These are phyloP conservation scores for Microtus ochrogaster DNA, from an alignment of 2,113 vertebrate genomes.

Conservation along the genomic window DNA sequence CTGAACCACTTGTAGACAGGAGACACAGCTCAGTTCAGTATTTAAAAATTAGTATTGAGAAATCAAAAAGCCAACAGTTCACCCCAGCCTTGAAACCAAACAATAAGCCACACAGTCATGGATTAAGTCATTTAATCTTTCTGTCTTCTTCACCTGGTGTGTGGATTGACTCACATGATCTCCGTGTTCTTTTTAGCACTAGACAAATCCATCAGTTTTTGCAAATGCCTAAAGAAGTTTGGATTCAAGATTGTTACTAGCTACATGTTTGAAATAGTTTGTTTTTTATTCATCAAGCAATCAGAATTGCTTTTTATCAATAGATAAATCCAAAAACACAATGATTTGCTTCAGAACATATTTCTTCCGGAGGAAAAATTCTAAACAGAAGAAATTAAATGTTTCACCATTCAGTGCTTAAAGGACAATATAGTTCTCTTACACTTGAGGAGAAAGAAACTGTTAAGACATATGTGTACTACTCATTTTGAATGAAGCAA, in stretches of 20 bases:
- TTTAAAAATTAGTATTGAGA: neutral
- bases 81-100: neutral
- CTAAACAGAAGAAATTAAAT: constrained; percentile 70
- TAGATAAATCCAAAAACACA: constrained; percentile 54
- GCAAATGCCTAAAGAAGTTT: constrained; percentile 30
- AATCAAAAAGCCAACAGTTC: neutral
- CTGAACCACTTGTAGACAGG: neutral
- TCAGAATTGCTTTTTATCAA: constrained; percentile 50
- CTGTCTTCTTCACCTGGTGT: neutral
- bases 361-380: constrained; percentile 60
- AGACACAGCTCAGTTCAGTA: neutral
- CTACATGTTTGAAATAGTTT: constrained; percentile 26
- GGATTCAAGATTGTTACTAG: constrained; percentile 26
- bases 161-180: neutral
- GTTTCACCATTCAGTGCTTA: neutral
- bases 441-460: constrained; percentile 31
- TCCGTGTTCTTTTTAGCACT: neutral
- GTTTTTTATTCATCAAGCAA: constrained; percentile 15
- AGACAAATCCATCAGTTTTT: neutral
- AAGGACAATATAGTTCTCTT: neutral
- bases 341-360: constrained; percentile 50
- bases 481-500: constrained; percentile 49
- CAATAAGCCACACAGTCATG: neutral
- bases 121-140: neutral
- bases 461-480: neutral